phyloP scores from a whole-genome alignment of 2,888 invertebrate genomes.

The Drosophila birchii region DNA sequence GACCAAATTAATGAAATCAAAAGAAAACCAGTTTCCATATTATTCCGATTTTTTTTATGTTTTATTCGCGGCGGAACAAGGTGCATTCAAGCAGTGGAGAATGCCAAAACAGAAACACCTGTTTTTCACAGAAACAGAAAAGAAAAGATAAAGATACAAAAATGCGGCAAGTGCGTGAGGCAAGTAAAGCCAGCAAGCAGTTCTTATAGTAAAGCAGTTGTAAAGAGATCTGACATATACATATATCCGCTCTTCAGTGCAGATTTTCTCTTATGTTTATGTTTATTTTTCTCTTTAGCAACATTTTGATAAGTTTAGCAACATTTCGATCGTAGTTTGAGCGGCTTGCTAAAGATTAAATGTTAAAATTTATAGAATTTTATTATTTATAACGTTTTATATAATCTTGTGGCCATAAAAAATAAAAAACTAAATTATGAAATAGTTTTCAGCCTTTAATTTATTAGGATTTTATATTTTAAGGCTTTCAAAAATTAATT shows the following conservation, averaged over 20 bases:
- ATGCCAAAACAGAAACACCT: slow-evolving; percentile 45
- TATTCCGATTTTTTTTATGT: background rate
- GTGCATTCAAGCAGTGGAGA: slow-evolving; percentile 30
- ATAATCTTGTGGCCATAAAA: background rate
- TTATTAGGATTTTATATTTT: background rate
- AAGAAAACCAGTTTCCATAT: slow-evolving; percentile 51
- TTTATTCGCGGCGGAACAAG: slow-evolving; percentile 28
- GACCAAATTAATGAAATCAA: slow-evolving; percentile 60
- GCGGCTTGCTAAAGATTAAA: background rate
- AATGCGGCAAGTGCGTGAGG: slow-evolving; percentile 23
- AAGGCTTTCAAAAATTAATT: background rate
- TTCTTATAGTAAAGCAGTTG: background rate
- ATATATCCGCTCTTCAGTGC: background rate
- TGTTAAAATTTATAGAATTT: background rate
- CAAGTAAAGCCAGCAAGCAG: slow-evolving; percentile 51
- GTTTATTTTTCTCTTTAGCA: background rate
- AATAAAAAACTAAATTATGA: background rate
- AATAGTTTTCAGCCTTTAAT: too few species aligned
- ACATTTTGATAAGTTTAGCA: background rate
- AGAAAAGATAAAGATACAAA: slow-evolving; percentile 7
- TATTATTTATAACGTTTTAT: background rate
- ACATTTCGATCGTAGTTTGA: background rate
- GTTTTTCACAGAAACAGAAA: slow-evolving; percentile 29
- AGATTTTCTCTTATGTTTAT: background rate
- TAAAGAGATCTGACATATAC: background rate